These are phyloP conservation scores for Drosophila chauvacae DNA, from an alignment of 1,140 invertebrate genomes.

Conservation along the genomic window DNA sequence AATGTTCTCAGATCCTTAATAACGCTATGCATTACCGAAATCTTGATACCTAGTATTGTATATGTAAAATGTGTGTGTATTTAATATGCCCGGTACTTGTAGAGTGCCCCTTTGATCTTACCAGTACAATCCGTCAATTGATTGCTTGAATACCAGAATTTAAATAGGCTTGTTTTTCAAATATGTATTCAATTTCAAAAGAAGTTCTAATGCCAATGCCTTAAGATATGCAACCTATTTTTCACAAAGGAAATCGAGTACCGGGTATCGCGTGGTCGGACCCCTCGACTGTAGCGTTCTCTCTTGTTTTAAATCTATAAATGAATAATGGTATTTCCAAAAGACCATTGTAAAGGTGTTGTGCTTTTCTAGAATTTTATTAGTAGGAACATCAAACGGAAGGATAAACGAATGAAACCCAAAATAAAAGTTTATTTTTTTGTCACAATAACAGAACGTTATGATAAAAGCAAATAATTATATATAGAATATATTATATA, in stretches of 20 bases:
- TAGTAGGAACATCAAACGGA: slow-evolving; percentile 69
- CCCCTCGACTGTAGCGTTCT: slow-evolving; percentile 19
- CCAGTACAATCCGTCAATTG: slow-evolving; percentile 8
- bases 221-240: slow-evolving; percentile 5
- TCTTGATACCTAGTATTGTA: slow-evolving; percentile 74
- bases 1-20: slow-evolving; percentile 64
- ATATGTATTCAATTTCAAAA: background rate
- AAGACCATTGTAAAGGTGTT: slow-evolving; percentile 84
- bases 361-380: slow-evolving; percentile 85
- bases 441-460: slow-evolving; percentile 75
- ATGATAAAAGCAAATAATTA: slow-evolving; percentile 59
- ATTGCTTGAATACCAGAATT: background rate
- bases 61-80: slow-evolving; percentile 77
- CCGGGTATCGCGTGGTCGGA: slow-evolving; percentile 23
- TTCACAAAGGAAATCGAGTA: background rate
- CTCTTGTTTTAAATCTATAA: slow-evolving; percentile 66
- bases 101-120: background rate
- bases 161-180: background rate
- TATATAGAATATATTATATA: slow-evolving; percentile 61
- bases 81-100: slow-evolving; percentile 45
- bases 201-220: background rate
- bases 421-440: slow-evolving; percentile 72
- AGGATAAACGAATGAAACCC: slow-evolving; percentile 52
- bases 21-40: slow-evolving; percentile 75
- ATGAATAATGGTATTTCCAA: slow-evolving; percentile 84